Conservation (phyloP, 2,888 invertebrate species). For the Asteroscopus sphinx region DNA sequence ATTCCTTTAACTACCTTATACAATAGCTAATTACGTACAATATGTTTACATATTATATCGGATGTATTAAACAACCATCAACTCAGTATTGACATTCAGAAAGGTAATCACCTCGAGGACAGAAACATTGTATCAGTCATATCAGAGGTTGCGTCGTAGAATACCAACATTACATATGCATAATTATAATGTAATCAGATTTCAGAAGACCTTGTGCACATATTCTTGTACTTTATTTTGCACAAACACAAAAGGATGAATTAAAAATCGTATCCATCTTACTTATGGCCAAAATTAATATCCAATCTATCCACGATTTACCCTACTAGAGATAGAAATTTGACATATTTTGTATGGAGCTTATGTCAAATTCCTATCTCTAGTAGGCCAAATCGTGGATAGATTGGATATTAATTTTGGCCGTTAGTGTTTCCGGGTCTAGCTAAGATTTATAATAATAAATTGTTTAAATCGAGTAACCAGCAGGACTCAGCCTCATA, state of each 20-base stretch:
- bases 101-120: slow-evolving; percentile 22
- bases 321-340: no score
- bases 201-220: slow-evolving; percentile 12
- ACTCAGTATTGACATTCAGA: slow-evolving; percentile 8
- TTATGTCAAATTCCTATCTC: no score
- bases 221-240: not conserved
- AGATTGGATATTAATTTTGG: no score
- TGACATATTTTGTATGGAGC: no score
- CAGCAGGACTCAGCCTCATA: no score
- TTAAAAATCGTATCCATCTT: slow-evolving; percentile 2
- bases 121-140: slow-evolving; percentile 11
- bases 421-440: not conserved
- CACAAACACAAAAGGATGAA: not conserved
- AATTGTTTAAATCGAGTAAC: no score
- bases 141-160: slow-evolving; percentile 7
- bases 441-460: no score
- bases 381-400: no score
- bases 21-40: slow-evolving; percentile 9
- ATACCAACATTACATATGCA: slow-evolving; percentile 7
- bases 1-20: not conserved
- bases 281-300: no score
- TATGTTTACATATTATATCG: slow-evolving; percentile 1
- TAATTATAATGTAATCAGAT: slow-evolving; percentile 22
- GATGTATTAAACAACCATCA: slow-evolving; percentile 37
- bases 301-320: no score